Evolutionary conservation across 64 coral and sea anemone genomes (phyloP), one percentile per base, ranked within the genome.

Genomic region (Pocillopora verrucosa): DNA sequence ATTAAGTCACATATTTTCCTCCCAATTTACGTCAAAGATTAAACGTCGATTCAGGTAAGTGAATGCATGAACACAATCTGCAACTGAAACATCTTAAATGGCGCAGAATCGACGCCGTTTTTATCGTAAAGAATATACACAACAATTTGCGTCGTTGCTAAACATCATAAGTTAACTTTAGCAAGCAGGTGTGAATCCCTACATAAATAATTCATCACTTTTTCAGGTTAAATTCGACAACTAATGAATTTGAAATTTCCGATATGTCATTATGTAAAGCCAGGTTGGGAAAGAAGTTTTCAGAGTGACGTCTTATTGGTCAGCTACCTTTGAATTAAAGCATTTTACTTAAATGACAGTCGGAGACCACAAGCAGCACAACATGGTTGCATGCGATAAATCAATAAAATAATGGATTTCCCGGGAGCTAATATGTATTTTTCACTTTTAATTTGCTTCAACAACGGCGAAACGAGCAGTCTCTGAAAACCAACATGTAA

Each of bases 201-300:
- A 64, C 65, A 82, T 82, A 82, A 82, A 82, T 65, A 65, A 82
- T 82, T 65, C 65, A 82, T 82, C 58, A 65, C 59, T 59, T 30
- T 30, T 30, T 30, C 30, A 30, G 30, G 80, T 37, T 41, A 65
- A 60, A 64, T 63, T 82, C 19, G 24, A 36, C 17, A 65, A 82
- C 19, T 82, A 24, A 70, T 70, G 67, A 70, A 70, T 70, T 70
- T 70, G 10, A 70, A 26, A 70, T 11, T 20, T 70, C 67, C n/a
- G 19, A 70, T 70, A 10, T 10, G 7, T 51, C 41, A 51, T 51
- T 51, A 51, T 51, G 41, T 51, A 51, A 51, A 11, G 67, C n/a
- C 25, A 24, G 5, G 65, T 11, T 70, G 25, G 25, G 10, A 9
- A 69, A 24, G 1, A 25, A 20, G 4, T 25, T 70, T 22, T 11